phyloP scores from a whole-genome alignment of 2,113 vertebrate genomes.

The Hippopotamus amphibius region DNA sequence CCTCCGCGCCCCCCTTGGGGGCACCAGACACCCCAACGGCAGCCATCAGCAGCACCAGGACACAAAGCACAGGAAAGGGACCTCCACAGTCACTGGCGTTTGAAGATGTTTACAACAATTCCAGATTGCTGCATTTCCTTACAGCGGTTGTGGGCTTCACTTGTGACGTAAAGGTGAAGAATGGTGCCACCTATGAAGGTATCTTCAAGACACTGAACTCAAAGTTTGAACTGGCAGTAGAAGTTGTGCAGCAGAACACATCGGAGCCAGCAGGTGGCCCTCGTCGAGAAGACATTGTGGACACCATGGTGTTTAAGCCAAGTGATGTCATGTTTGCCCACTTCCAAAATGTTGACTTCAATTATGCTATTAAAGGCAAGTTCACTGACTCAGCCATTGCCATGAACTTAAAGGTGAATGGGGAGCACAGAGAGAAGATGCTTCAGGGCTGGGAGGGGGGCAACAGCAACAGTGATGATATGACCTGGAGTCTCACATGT shows the following conservation, averaged over 20 bases:
- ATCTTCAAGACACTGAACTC: slow-evolving; percentile 96
- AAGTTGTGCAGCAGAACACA: slow-evolving; percentile 91
- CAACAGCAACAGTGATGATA: slow-evolving; percentile 94
- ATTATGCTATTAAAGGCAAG: slow-evolving; percentile 93
- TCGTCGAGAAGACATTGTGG: slow-evolving; percentile 93
- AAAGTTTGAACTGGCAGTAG: slow-evolving; percentile 95
- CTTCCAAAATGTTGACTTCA: slow-evolving; percentile 95
- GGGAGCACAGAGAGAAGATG: slow-evolving; percentile 95
- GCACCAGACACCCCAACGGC: slow-evolving; percentile 84
- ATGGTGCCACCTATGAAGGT: slow-evolving; percentile 92
- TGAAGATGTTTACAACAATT: slow-evolving; percentile 94
- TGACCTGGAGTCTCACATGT: slow-evolving; percentile 93
- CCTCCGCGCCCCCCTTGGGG: neutral
- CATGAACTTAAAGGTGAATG: slow-evolving; percentile 91
- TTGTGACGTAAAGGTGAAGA: slow-evolving; percentile 95
- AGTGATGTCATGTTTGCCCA: slow-evolving; percentile 92
- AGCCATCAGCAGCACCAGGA: slow-evolving; percentile 80
- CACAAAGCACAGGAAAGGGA: slow-evolving; percentile 90
- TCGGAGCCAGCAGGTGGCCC: slow-evolving; percentile 87
- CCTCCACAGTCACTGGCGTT: slow-evolving; percentile 90
- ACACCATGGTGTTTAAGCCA: slow-evolving; percentile 95
- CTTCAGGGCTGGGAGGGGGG: slow-evolving; percentile 95
- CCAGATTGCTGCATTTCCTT: slow-evolving; percentile 94
- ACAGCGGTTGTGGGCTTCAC: slow-evolving; percentile 96
- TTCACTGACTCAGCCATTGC: slow-evolving; percentile 94